Conservation (phyloP, 2,888 invertebrate genomes). For the Noctua janthe region DNA sequence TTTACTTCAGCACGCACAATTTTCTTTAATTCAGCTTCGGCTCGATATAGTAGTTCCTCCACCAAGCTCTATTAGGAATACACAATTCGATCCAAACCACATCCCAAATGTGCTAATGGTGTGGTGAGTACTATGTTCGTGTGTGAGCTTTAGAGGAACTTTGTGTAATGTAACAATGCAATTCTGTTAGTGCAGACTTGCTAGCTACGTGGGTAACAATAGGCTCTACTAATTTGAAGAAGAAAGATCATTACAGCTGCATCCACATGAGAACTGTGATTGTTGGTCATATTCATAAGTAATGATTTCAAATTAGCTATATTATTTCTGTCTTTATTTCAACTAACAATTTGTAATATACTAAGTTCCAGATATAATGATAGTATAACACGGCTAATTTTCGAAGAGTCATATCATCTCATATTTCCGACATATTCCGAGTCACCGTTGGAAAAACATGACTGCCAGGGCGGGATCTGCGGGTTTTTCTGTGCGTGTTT, state of each 20-base stretch:
- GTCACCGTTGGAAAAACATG: not conserved
- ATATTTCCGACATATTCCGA: not conserved
- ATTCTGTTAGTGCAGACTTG: not conserved
- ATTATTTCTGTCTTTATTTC: too few relatives aligned
- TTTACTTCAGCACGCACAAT: too few relatives aligned
- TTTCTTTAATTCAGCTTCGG: too few relatives aligned
- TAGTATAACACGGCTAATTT: not conserved
- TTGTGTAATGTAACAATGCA: slow-evolving; percentile 40
- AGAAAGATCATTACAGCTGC: too few relatives aligned
- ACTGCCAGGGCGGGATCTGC: not conserved
- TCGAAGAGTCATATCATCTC: not conserved
- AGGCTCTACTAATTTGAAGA: not conserved
- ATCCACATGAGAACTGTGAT: not conserved
- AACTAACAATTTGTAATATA: not conserved
- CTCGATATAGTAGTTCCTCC: not conserved
- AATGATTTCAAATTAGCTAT: not conserved
- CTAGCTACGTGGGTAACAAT: not conserved
- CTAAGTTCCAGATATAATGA: not conserved
- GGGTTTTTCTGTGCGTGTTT: not conserved
- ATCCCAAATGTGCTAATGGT: slow-evolving; percentile 32
- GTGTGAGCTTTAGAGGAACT: slow-evolving; percentile 30
- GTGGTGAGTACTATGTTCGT: slow-evolving; percentile 24
- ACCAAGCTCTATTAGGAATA: not conserved
- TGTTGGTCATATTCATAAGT: not conserved
- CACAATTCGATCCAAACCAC: slow-evolving; percentile 15